Conservation (phyloP, 2,113 vertebrate species). For the Rhodinocichla rosea region DNA sequence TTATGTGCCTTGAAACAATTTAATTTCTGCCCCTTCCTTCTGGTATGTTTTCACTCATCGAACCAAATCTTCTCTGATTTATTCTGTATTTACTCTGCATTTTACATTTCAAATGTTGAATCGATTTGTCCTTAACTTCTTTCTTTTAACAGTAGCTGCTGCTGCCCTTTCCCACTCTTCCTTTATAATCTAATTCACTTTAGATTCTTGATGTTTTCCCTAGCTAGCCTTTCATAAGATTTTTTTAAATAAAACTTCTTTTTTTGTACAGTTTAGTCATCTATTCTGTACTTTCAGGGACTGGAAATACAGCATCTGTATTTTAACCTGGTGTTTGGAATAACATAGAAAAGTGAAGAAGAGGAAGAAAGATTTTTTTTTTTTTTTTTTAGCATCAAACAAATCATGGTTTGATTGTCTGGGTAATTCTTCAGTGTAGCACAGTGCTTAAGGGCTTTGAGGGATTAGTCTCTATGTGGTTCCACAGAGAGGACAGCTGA, state of each 20-base stretch:
- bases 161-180: neutral
- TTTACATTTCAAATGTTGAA: neutral
- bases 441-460: neutral
- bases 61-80: neutral
- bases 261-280: neutral
- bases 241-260: neutral
- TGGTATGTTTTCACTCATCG: neutral
- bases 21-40: neutral
- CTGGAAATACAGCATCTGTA: neutral
- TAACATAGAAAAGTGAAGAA: neutral
- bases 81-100: neutral
- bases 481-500: neutral
- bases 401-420: neutral
- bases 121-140: neutral
- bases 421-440: neutral
- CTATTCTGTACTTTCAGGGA: neutral
- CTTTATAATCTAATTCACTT: neutral
- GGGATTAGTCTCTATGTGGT: neutral
- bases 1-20: neutral
- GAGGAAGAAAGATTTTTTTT: neutral
- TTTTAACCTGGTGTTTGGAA: neutral
- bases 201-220: neutral
- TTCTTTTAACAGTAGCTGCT: neutral
- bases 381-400: too few species aligned
- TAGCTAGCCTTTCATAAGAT: neutral